Percentiles rank a stretch among this genome's conserved stretches.
phyloP scores from a whole-genome alignment of 30 jellyfish, hydroid and myxozoan species.

The Hydractinia symbiolongicarpus region DNA sequence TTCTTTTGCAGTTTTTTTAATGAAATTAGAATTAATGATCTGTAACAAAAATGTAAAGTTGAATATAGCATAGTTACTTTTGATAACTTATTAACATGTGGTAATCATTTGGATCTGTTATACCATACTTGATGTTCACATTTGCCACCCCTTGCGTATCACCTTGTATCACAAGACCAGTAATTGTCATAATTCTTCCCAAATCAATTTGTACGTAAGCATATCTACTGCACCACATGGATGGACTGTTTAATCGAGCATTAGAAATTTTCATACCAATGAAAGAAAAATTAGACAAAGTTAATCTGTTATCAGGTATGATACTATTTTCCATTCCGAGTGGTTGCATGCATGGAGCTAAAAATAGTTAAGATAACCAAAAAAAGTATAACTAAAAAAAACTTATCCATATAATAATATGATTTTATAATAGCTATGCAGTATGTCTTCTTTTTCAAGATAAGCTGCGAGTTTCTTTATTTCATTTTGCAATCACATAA shows the following conservation, averaged over 20 bases:
- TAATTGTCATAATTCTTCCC: constrained; percentile 10
- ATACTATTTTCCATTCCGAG: constrained; percentile 11
- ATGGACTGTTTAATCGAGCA: constrained; percentile 2
- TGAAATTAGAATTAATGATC: too few species aligned
- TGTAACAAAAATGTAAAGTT: too few species aligned
- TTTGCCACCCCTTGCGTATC: neutral
- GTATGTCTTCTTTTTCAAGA: too few species aligned
- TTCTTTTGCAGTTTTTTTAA: too few species aligned
- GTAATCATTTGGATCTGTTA: neutral
- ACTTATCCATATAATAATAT: too few species aligned
- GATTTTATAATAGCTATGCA: too few species aligned
- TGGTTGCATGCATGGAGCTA: constrained; percentile 7
- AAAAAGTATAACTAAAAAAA: too few species aligned
- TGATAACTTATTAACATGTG: too few species aligned
- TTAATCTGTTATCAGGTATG: neutral
- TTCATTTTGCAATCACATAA: too few species aligned
- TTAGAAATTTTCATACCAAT: neutral
- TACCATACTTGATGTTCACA: neutral
- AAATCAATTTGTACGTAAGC: neutral
- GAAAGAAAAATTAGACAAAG: neutral
- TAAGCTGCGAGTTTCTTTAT: too few species aligned
- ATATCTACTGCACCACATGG: neutral
- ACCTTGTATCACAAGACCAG: neutral
- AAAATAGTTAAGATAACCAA: neutral
- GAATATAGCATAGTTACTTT: too few species aligned